A percentile compares a stretch with the other conserved stretches of the same genome.
phyloP scores from a whole-genome alignment of 1,140 invertebrate genomes.

The Drosophila bocqueti region DNA sequence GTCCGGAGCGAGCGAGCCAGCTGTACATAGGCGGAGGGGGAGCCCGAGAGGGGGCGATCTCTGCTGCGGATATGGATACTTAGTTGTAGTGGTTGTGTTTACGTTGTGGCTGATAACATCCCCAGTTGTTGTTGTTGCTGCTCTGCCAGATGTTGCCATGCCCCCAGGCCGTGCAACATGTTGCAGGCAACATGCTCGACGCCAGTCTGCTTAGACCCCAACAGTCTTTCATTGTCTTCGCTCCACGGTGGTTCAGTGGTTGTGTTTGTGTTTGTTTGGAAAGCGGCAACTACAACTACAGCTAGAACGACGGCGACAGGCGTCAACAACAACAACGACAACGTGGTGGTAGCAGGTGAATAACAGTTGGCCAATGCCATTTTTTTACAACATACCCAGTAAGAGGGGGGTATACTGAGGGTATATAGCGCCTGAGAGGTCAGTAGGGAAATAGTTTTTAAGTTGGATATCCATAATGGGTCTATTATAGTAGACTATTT shows the following conservation, averaged over 20 bases:
- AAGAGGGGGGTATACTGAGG: neutral
- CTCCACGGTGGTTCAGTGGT: constrained; percentile 42
- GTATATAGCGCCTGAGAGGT: too few relatives aligned
- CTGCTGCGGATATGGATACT: constrained; percentile 77
- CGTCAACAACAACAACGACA: constrained; percentile 14
- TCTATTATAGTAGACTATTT: too few relatives aligned
- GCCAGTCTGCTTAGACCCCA: constrained; percentile 33
- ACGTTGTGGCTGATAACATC: constrained; percentile 76
- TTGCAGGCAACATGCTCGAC: constrained; percentile 50
- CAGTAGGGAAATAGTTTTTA: neutral
- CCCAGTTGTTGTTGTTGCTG: constrained; percentile 42
- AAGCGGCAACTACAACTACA: constrained; percentile 8
- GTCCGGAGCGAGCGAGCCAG: constrained; percentile 7
- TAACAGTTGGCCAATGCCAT: constrained; percentile 38
- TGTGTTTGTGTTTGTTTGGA: constrained; percentile 41
- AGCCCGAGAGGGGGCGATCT: constrained; percentile 17
- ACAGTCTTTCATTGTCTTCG: constrained; percentile 61
- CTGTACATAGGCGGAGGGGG: neutral
- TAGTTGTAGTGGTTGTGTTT: constrained; percentile 78
- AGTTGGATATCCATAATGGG: neutral
- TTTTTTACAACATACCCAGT: neutral
- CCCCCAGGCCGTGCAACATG: constrained; percentile 47
- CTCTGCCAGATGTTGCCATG: constrained; percentile 34
- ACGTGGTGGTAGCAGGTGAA: constrained; percentile 36
- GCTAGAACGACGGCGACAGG: neutral